These are phyloP conservation scores for Tuta absoluta DNA, from an alignment of 2,888 invertebrate species.

Conservation along the genomic window DNA sequence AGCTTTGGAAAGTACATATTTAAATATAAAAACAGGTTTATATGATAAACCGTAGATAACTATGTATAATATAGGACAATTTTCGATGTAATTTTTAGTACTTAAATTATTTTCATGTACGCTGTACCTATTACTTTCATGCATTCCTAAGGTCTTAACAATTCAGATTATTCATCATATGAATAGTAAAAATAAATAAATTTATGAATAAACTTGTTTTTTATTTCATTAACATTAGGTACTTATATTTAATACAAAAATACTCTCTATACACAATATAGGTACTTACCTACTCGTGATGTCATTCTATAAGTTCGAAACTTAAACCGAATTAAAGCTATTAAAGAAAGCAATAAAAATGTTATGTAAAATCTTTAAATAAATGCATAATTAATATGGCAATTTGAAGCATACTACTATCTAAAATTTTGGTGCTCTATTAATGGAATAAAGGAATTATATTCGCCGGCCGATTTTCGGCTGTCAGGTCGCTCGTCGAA, in stretches of 20 bases:
- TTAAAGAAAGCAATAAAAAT: no score
- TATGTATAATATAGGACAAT: constrained; percentile 59
- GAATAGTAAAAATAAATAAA: constrained; percentile 65
- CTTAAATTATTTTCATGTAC: constrained; percentile 75
- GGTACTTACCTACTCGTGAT: no score
- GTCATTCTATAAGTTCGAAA: no score
- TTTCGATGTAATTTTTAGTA: constrained; percentile 67
- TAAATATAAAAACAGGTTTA: constrained; percentile 60
- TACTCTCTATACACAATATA: not conserved
- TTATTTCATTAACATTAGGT: constrained; percentile 4
- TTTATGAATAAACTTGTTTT: constrained; percentile 54
- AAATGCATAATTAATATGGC: no score
- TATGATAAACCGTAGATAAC: constrained; percentile 68
- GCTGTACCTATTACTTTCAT: constrained; percentile 60
- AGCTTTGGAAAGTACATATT: constrained; percentile 61
- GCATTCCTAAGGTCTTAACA: constrained; percentile 74
- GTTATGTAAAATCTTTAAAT: no score
- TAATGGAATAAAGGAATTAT: no score
- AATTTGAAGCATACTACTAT: no score
- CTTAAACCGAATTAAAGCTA: no score
- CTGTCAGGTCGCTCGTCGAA: no score
- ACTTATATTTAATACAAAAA: not conserved
- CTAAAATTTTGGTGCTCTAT: no score
- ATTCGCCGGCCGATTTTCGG: no score
- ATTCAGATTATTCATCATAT: constrained; percentile 68